Base-by-base conservation (phyloP, 2,888 invertebrate genomes). In the Hartigia nigra region DNA sequence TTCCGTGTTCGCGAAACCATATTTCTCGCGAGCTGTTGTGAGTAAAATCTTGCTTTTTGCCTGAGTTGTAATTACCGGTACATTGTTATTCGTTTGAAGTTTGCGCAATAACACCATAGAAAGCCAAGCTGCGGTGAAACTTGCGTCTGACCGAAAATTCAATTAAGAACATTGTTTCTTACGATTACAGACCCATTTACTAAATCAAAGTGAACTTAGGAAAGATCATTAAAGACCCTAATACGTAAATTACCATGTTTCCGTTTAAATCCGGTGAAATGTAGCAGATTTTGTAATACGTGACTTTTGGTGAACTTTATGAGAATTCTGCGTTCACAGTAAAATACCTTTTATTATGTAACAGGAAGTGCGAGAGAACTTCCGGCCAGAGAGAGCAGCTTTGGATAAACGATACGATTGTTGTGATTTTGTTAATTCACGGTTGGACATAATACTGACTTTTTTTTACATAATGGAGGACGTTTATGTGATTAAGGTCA, bases 401-500 rank as follows among this genome's bases (percentile, higher is more conserved):
- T 31, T 31, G 5, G 11, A 72, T 32, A 14, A 31, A 14, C 32
- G 72, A 31, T 12, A 72, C 31, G 31, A 4, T 12, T 23, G 3
- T 70, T 2, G 4, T 39, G 76, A 23, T 23, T 5, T 12, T 37
- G 34, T 55, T 12, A 34, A 80, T 36, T 11, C n/a, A 70, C n/a
- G 12, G 35, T 31, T 69, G 39, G 31, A 75, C 1, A 9, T 31
- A 31, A 39, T n/a, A 77, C 76, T 84, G 78, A 80, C 23, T 55
- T 55, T 23, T 39, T 55, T 55, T 23, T 55, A 55, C 23, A 55
- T 23, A 23, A 95, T 95, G 95, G 95, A 95, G 92, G 94, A 94
- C 91, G 94, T 95, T 31, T 95, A 94, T 87, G 94, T 95, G 83
- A 94, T 95, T 81, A 94, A 94, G 92, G 94, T 95, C 87, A 94